phyloP scores from a whole-genome alignment of 2,888 invertebrate genomes.

The Phyllotreta cruciferae region DNA sequence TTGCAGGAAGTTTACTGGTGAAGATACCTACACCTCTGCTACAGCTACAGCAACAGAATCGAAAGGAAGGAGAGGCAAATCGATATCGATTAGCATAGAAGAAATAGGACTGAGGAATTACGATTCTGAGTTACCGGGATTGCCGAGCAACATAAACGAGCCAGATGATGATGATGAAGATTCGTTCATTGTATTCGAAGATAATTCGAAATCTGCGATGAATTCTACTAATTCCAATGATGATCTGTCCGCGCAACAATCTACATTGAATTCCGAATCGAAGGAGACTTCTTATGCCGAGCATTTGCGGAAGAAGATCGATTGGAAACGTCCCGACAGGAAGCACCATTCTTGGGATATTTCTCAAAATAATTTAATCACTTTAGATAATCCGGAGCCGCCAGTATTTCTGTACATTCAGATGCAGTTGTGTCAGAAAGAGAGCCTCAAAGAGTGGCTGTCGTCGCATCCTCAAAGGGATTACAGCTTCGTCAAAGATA shows the following conservation, averaged over 20 bases:
- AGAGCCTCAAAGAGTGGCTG: constrained; percentile 93
- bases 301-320: constrained; percentile 45
- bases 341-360: constrained; percentile 57
- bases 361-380: constrained; percentile 42
- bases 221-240: neutral
- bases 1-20: constrained; percentile 30
- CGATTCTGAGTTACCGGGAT: constrained; percentile 31
- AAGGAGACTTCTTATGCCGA: constrained; percentile 30
- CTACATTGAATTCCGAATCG: constrained; percentile 4
- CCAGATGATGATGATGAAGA: constrained; percentile 39
- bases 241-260: constrained; percentile 14
- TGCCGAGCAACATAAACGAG: constrained; percentile 23
- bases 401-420: constrained; percentile 90
- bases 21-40: constrained; percentile 26
- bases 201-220: constrained; percentile 15
- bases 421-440: constrained; percentile 93
- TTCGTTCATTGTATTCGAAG: constrained; percentile 49
- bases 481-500: constrained; percentile 65
- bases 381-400: constrained; percentile 34
- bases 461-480: constrained; percentile 65
- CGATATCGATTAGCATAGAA: constrained; percentile 44
- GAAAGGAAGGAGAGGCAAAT: constrained; percentile 41
- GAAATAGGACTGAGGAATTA: constrained; percentile 34
- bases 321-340: constrained; percentile 51
- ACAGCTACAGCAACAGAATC: constrained; percentile 22